These are phyloP conservation scores for Callaeas wilsoni DNA, from an alignment of 2,113 vertebrate species.

Conservation along the genomic window DNA sequence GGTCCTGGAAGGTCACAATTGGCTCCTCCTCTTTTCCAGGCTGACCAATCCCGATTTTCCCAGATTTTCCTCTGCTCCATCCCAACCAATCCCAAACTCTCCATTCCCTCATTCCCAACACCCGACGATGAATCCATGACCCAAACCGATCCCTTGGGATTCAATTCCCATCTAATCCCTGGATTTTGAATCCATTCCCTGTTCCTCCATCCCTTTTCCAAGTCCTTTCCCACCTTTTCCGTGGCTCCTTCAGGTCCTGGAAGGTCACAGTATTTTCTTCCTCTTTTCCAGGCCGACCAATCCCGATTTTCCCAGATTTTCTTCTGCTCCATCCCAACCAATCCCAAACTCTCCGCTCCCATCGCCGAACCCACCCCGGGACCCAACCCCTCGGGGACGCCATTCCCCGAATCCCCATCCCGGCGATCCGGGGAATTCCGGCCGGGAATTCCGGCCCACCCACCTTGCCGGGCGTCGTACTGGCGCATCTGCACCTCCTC, in stretches of 20 bases:
- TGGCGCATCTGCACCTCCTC: conserved; percentile 98
- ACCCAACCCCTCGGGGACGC: too few species aligned
- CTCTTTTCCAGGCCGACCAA: too few species aligned
- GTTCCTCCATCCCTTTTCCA: too few species aligned
- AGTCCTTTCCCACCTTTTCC: too few species aligned
- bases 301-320: too few species aligned
- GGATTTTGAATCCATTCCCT: too few species aligned
- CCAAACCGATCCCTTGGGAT: neutral
- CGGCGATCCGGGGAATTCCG: neutral
- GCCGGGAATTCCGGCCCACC: neutral
- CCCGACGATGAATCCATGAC: neutral
- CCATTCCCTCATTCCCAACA: neutral
- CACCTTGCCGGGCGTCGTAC: conserved; percentile 88
- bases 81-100: neutral
- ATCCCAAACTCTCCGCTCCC: too few species aligned
- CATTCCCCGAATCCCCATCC: too few species aligned
- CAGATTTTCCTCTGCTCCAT: neutral
- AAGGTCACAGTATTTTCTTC: too few species aligned
- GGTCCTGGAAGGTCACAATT: neutral
- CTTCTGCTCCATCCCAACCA: too few species aligned
- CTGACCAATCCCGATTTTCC: neutral
- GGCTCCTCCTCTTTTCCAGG: neutral
- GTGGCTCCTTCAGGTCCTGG: too few species aligned
- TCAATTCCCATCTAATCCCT: neutral
- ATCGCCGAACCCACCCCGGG: too few species aligned